Percentiles rank a stretch among this genome's conserved stretches.
Evolutionary conservation across 2,888 invertebrate genomes (phyloP).

Genomic region (Drepana falcataria): DNA sequence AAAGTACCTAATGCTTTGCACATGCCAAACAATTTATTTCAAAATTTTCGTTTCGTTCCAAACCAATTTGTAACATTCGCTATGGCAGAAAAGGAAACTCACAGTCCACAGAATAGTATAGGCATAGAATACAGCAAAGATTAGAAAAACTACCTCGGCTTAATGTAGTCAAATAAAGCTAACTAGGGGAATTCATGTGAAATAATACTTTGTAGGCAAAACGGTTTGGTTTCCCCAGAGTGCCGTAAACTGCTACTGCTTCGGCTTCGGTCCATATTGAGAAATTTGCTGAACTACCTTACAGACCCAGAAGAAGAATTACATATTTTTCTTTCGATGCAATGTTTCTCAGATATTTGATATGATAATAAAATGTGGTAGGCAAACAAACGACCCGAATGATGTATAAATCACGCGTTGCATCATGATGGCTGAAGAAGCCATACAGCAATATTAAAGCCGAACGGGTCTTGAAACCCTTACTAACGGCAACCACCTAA

Average conservation of each 20-base stretch:
- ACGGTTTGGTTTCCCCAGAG: slow-evolving; percentile 56
- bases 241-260: slow-evolving; percentile 53
- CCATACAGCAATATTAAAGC: no score
- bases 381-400: no score
- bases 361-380: no score
- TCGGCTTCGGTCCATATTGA: slow-evolving; percentile 58
- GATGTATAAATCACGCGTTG: no score
- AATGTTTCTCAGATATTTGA: no score
- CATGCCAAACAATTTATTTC: no score
- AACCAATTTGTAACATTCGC: slow-evolving; percentile 60
- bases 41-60: slow-evolving; percentile 37
- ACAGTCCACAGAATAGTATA: slow-evolving; percentile 47
- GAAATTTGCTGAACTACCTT: slow-evolving; percentile 69
- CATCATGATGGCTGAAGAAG: no score
- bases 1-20: no score
- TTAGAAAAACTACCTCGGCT: slow-evolving; percentile 42
- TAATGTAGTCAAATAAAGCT: slow-evolving; percentile 45
- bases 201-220: slow-evolving; percentile 68
- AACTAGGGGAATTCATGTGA: slow-evolving; percentile 56
- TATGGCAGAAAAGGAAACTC: slow-evolving; percentile 44
- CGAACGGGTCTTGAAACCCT: no score
- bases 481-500: no score
- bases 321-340: neutral
- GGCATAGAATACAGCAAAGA: slow-evolving; percentile 38
- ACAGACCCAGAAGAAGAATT: slow-evolving; percentile 19